Conservation (phyloP, 2,113 vertebrate genomes). For the Bubalus kerabau region DNA sequence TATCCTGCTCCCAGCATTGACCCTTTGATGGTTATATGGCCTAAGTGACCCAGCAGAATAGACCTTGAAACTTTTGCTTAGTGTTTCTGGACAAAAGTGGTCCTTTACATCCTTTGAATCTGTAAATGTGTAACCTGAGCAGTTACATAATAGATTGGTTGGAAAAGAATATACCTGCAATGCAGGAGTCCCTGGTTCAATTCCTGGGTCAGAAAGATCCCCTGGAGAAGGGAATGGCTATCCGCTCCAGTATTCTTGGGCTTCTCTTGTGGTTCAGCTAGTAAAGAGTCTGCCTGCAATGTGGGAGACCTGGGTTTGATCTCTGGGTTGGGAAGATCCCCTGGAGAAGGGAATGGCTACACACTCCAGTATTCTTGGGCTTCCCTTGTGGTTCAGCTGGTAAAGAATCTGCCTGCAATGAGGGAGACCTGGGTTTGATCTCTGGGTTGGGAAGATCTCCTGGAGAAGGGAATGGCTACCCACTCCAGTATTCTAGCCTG, state of each 20-base stretch:
- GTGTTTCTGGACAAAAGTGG: background rate
- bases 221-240: too few relatives aligned
- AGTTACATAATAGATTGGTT: background rate
- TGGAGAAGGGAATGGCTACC: background rate
- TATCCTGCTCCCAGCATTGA: background rate
- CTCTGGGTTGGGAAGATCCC: fast-evolving
- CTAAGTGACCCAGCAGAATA: background rate
- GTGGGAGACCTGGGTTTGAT: background rate
- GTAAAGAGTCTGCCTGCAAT: too few relatives aligned
- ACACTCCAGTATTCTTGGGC: background rate
- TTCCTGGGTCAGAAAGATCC: too few relatives aligned
- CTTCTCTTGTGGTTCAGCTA: too few relatives aligned
- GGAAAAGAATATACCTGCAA: background rate
- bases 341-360: background rate
- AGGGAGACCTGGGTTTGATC: background rate
- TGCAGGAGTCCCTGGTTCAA: background rate
- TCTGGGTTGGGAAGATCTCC: background rate
- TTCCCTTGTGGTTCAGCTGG: background rate
- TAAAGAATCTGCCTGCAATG: background rate
- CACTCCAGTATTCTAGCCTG: background rate
- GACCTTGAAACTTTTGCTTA: background rate
- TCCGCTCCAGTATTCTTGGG: too few relatives aligned
- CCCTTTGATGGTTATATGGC: background rate
- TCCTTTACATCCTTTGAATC: background rate
- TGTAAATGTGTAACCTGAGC: background rate